Conservation (phyloP, 2,797 vertebrate species). For the Brotula barbata region DNA sequence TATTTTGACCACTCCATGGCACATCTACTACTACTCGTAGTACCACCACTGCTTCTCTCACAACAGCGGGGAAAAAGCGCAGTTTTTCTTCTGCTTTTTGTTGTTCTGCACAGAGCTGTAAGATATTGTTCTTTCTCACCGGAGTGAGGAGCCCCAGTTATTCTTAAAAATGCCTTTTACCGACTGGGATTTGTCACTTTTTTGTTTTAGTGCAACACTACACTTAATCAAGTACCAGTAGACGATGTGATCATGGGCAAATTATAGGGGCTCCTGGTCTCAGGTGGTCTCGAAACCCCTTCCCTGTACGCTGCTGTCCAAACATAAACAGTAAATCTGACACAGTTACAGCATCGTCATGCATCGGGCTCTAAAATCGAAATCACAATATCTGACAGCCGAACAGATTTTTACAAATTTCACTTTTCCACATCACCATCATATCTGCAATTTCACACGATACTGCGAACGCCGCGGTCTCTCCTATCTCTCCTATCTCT, state of each 20-base stretch:
- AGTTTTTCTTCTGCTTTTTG: slow-evolving; percentile 16
- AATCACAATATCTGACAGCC: slow-evolving; percentile 39
- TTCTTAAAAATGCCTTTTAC: slow-evolving; percentile 28
- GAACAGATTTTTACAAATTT: slow-evolving; percentile 10
- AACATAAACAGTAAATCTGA: too few relatives aligned
- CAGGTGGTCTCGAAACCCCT: too few relatives aligned
- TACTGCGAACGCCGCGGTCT: slow-evolving; percentile 11
- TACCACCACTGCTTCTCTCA: slow-evolving; percentile 1
- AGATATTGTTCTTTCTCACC: slow-evolving; percentile 48
- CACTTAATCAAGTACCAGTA: slow-evolving; percentile 43
- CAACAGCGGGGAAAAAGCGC: too few relatives aligned
- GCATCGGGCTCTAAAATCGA: slow-evolving; percentile 7
- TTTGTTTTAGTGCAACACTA: slow-evolving; percentile 28
- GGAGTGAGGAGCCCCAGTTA: slow-evolving; percentile 18
- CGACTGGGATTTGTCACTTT: slow-evolving; percentile 13
- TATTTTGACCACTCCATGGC: slow-evolving; percentile 58
- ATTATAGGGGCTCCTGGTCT: too few relatives aligned
- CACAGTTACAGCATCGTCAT: too few relatives aligned
- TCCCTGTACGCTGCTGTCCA: too few relatives aligned
- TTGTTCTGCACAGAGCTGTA: slow-evolving; percentile 25
- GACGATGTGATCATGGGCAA: slow-evolving; percentile 23
- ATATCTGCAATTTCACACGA: slow-evolving; percentile 26
- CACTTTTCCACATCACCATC: slow-evolving; percentile 17
- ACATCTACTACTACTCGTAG: slow-evolving; percentile 43
- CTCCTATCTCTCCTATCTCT: slow-evolving; percentile 21